Base-by-base conservation (phyloP, 2,888 invertebrate species). In the Patella ulyssiponensis region DNA sequence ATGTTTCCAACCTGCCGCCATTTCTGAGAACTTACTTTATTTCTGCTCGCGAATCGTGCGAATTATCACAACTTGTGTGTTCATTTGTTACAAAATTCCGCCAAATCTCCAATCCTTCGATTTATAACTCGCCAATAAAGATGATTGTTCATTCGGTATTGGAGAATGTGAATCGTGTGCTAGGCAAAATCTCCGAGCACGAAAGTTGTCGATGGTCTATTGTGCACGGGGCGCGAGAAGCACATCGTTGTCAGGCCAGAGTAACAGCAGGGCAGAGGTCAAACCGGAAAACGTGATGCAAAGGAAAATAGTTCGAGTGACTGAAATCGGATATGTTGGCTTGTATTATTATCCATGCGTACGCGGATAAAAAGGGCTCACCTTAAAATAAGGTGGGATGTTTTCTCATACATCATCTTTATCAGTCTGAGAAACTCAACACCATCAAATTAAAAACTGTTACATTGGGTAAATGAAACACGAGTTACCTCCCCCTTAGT, bases 231-330 rank as follows among this genome's bases (percentile, higher is more conserved):
- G 20, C 64, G 64, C 64, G 64, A 23, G 23, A 64, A 64, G 64
- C 64, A 64, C 64, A 64, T 64, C 64, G 64, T 64, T 64, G 64
- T 64, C 23, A 64, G 64, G 64, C 64, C 64, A 64, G 23, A 64
- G 20, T 64, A 64, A 23, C 23, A 23, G 64, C 3, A 64, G 75
- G 75, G 15, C 70, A 75, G 15, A 54, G 75, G 75, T 75, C 75
- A 75, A 75, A 75, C 75, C 69, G 69, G 75, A 75, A 69, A 70
- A 75, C 75, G 75, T 75, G 75, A 53, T 54, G 70, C 53, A 33
- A 33, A 69, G 70, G 75, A 75, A 69, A 75, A 75, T 75, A 75
- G 51, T 69, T 54, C 53, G 69, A 69, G 53, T 69, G 69, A 69
- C 69, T 54, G 75, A 75, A 75, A 75, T 70, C 75, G 33, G 70